These are phyloP conservation scores for Parasteatoda lunata DNA, from an alignment of 2,888 invertebrate species.

Conservation along the genomic window DNA sequence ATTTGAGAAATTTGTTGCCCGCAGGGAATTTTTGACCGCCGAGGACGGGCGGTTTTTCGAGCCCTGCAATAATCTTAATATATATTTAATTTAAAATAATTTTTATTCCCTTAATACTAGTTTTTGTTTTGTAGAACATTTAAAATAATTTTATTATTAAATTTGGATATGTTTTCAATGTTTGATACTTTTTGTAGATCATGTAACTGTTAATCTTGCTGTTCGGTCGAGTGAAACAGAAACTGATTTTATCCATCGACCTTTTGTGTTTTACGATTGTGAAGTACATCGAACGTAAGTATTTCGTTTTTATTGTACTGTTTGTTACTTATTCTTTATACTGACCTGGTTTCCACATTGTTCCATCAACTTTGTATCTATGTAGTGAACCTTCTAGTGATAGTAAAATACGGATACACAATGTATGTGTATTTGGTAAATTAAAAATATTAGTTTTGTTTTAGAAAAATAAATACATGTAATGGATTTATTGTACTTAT, in stretches of 20 bases:
- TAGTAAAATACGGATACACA: too few relatives aligned
- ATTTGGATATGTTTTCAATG: not conserved
- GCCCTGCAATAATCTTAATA: too few relatives aligned
- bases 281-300: constrained; percentile 81
- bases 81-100: too few relatives aligned
- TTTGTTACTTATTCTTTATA: not conserved
- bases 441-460: too few relatives aligned
- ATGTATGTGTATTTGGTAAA: too few relatives aligned
- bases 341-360: not conserved
- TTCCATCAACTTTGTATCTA: too few relatives aligned
- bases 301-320: constrained; percentile 16
- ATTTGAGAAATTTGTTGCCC: too few relatives aligned
- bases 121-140: not conserved
- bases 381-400: too few relatives aligned
- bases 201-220: constrained; percentile 89
- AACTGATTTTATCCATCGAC: constrained; percentile 93
- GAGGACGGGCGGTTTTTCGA: too few relatives aligned
- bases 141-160: not conserved
- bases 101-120: not conserved
- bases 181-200: constrained; percentile 77
- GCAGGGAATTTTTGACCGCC: too few relatives aligned
- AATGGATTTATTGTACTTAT: too few relatives aligned
- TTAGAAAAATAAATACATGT: too few relatives aligned
- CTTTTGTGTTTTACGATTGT: constrained; percentile 93
- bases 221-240: constrained; percentile 92